Base-by-base conservation (phyloP, 2,888 invertebrate genomes). In the Trypoxylon attenuatum region DNA sequence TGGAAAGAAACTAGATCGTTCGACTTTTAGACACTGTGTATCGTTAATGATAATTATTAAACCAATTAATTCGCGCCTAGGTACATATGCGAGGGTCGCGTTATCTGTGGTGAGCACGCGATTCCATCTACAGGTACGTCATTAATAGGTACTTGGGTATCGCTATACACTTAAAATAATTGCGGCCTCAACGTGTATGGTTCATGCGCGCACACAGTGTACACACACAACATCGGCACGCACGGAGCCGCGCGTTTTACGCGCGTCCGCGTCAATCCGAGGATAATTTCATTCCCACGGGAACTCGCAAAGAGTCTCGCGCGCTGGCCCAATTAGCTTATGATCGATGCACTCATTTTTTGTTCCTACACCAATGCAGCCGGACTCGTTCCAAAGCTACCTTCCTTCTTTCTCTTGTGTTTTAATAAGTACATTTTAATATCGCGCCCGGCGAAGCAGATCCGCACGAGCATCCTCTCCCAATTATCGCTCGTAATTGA, bases 91-190 rank as follows among this genome's bases (percentile, higher is more conserved):
- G 41, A 57, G 47, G 23, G 29, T 33, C 45, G 63, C 59, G 68
- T 76, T 69, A 71, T 76, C 66, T 62, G 60, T 60, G 62, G 66
- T 67, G 73, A 73, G 69, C 76, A 76, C 77, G 76, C 76, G 77
- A 76, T 76, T 76, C 58, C 69, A 56, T 76, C 76, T 42, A 41
- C 70, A 66, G 71, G 71, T 73, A 76, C 71, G 73, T 76, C 77
- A 76, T 76, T 76, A 76, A 76, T 76, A 76, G 77, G 73, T 69
- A 71, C 71, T 73, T 67, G 69, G 68, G 71, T 76, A 76, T 76
- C 67, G 66, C 71, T 53, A 57, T 67, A 73, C 77, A 76, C 73
- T 76, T 76, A 76, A 76, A 76, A 69, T 76, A 76, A 76, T 76
- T 77, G 71, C 71, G 60, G 67, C 29, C 61, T 18, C 52, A 57